Evolutionary conservation across 2,797 vertebrate genomes (phyloP), one percentile per base, ranked within the genome.

Genomic region (Octomys mimax): DNA sequence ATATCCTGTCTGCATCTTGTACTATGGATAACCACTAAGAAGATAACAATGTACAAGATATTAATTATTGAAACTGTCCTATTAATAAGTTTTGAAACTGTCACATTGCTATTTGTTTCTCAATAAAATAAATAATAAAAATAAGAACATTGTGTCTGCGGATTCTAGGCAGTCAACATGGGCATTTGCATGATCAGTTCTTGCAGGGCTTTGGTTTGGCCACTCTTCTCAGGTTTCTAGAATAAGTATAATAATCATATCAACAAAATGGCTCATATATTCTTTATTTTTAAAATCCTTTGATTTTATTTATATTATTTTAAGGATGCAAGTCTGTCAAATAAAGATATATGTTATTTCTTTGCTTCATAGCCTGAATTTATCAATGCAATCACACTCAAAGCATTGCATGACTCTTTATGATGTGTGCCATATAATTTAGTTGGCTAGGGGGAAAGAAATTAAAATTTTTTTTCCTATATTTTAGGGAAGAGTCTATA

Each of bases 241-340:
- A 46, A 94, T 89, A 82, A 0, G 4, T 82, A 3, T 28, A 94
- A n/a, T 83, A 83, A 93, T 83, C 52, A 68, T 89, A 78, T 57
- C 13, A 82, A 80, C 19, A 73, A 83, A 89, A 49, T 4, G 61
- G 13, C 9, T 64, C 46, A 49, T 49, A 49, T 2, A 80, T 88
- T 86, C 49, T 89, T 92, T 66, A 49, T 54, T 61, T 57, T 95
- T 95, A 93, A 52, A 66, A 11, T 3, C 28, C 77, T 95, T 57
- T 52, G n/a, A 21, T 64, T 92, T 94, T 85, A 73, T 78, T 91
- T 95, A 78, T 71, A 16, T 95, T 57, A 31, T 95, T 79, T 87
- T 66, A 91, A 91, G 79, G 73, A 89, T 16, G 7, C 0, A 21
- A 11, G 0, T 52, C 80, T 88, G 28, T 95, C 22, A 77, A 11